Conservation (phyloP, 2,113 vertebrate genomes). For the sheep (Ovis aries) region ARS-UI_Ramb_v3.0 NC_056073.1:2506501-2507000, state of each 20-base stretch:
- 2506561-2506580: neutral
- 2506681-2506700: neutral
- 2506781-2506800: neutral
- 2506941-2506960: neutral
- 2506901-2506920: neutral
- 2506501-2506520: neutral
- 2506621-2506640: slow-evolving; percentile 22
- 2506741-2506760: slow-evolving; percentile 13
- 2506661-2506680: neutral
- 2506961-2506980: neutral
- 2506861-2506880: neutral
- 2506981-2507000: neutral
- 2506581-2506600: neutral
- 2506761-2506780: neutral
- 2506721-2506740: neutral
- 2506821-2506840: slow-evolving; percentile 2
- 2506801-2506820: neutral
- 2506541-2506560: neutral
- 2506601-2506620: neutral
- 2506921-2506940: neutral
- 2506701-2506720: neutral
- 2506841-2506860: neutral
- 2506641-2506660: slow-evolving; percentile 7
- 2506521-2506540: neutral
- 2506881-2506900: neutral